These are phyloP conservation scores for Pyrocoelia pectoralis DNA, from an alignment of 2,888 invertebrate species.

Conservation along the genomic window DNA sequence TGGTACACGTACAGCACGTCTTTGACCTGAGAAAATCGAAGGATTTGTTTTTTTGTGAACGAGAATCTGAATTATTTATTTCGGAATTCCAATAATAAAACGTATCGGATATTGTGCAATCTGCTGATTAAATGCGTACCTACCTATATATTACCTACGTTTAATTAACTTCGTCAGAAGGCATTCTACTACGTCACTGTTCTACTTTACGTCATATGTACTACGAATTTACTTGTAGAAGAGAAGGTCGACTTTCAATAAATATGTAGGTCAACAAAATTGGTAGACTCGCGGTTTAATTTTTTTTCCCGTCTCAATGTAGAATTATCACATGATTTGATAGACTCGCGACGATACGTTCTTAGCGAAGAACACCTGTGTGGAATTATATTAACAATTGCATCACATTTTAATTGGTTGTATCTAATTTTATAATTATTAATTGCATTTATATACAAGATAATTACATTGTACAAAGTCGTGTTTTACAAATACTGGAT, in stretches of 20 bases:
- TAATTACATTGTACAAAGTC: no score
- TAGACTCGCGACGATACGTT: not conserved
- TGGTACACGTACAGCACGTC: conserved; percentile 20
- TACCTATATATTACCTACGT: conserved; percentile 18
- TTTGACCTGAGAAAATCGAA: conserved; percentile 21
- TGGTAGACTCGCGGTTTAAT: conserved; percentile 32
- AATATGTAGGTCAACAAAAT: conserved; percentile 39
- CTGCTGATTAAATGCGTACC: not conserved
- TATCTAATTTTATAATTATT: not conserved
- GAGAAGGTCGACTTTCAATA: conserved; percentile 36
- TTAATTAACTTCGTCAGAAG: conserved; percentile 24
- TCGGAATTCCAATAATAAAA: not conserved
- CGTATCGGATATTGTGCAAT: not conserved
- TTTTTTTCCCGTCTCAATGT: conserved; percentile 4
- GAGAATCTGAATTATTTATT: conserved; percentile 18
- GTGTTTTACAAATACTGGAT: no score
- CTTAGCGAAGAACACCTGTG: not conserved
- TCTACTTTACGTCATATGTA: conserved; percentile 35
- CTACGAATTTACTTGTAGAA: conserved; percentile 34
- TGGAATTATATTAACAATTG: not conserved
- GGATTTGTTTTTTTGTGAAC: conserved; percentile 14
- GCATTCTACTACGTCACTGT: conserved; percentile 31
- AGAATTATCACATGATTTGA: not conserved
- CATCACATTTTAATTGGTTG: not conserved
- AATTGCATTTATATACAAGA: no score